Conservation (phyloP, 2,888 invertebrate genomes). For the Thereva nobilitata region DNA sequence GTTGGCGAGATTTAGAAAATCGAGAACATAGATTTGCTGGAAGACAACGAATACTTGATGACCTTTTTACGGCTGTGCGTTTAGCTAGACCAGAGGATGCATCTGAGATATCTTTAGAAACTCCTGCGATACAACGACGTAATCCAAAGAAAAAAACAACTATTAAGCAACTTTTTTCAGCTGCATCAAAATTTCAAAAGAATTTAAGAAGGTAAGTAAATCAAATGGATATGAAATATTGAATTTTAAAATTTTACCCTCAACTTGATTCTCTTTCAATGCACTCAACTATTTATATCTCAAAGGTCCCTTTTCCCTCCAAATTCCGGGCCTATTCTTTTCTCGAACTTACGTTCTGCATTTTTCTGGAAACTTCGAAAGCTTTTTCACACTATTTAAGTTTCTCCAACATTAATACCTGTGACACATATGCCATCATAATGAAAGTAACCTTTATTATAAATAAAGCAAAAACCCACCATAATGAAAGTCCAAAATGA, state of each 20-base stretch:
- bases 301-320: too few species aligned
- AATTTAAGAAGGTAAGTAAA: conserved; percentile 72
- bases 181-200: conserved; percentile 96
- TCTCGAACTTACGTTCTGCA: too few species aligned
- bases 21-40: conserved; percentile 70
- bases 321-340: too few species aligned
- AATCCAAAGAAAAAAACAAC: conserved; percentile 85
- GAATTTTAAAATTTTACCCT: too few species aligned
- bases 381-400: background rate
- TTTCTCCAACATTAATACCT: too few species aligned
- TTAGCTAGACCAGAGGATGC: conserved; percentile 64
- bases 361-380: background rate
- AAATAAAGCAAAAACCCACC: too few species aligned
- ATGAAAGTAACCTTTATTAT: too few species aligned
- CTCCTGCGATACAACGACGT: conserved; percentile 67
- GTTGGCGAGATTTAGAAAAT: conserved; percentile 84
- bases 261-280: too few species aligned
- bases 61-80: conserved; percentile 73
- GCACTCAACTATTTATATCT: too few species aligned
- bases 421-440: too few species aligned
- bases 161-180: conserved; percentile 92
- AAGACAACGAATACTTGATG: conserved; percentile 72
- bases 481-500: too few species aligned
- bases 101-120: conserved; percentile 70
- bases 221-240: background rate